Percentiles rank a stretch among this genome's conserved stretches.
Evolutionary conservation across 1,140 invertebrate species (phyloP).

Genomic region (Halesus radiatus): DNA sequence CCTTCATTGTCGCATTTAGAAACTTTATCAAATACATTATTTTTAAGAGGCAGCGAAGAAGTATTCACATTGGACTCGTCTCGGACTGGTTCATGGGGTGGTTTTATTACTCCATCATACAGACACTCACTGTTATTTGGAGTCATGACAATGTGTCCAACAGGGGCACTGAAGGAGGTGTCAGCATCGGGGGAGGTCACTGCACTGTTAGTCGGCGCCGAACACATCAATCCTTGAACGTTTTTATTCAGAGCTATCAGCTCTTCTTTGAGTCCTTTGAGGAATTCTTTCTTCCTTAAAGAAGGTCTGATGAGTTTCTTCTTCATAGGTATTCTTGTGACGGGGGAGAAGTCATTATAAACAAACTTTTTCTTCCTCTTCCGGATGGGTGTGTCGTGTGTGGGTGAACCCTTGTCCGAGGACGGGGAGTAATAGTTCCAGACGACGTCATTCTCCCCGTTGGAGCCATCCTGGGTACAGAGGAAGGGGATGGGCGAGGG

Average conservation of each 20-base stretch:
- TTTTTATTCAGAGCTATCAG: slow-evolving; percentile 63
- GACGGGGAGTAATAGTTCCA: slow-evolving; percentile 69
- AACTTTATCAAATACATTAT: slow-evolving; percentile 32
- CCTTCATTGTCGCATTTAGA: slow-evolving; percentile 57
- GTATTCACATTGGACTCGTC: neutral
- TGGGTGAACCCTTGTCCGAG: slow-evolving; percentile 58
- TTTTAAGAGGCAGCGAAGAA: neutral
- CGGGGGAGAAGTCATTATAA: slow-evolving; percentile 59
- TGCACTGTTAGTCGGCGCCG: slow-evolving; percentile 1
- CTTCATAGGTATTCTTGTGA: slow-evolving; percentile 62
- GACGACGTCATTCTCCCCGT: slow-evolving; percentile 67
- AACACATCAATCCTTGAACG: slow-evolving; percentile 62
- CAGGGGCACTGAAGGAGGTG: slow-evolving; percentile 2
- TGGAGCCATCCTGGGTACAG: slow-evolving; percentile 68
- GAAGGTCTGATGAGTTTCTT: slow-evolving; percentile 60
- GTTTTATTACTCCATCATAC: neutral
- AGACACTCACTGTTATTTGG: neutral
- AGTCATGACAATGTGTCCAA: neutral
- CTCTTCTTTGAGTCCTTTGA: slow-evolving; percentile 64
- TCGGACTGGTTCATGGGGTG: neutral
- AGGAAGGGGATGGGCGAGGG: slow-evolving; percentile 67
- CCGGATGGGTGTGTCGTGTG: slow-evolving; percentile 64
- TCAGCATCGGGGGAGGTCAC: neutral
- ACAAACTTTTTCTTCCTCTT: slow-evolving; percentile 61
- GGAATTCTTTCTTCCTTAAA: slow-evolving; percentile 63